Conservation (phyloP, 2,888 invertebrate genomes). For the Cryptops parisi region DNA sequence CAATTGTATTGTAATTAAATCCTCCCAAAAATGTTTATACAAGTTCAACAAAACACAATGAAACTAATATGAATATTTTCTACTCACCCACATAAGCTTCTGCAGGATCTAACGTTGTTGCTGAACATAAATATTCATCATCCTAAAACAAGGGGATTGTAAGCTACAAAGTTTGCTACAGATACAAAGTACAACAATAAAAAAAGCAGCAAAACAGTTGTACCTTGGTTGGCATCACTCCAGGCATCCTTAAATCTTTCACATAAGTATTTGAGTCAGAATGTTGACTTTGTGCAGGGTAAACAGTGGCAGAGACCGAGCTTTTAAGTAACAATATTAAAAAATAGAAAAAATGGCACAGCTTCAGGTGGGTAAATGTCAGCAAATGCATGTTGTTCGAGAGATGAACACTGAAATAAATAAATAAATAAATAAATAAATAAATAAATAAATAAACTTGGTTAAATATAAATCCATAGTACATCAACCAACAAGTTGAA, state of each 20-base stretch:
- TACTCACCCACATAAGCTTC: constrained; percentile 31
- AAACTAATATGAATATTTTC: neutral
- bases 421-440: neutral
- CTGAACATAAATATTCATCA: constrained; percentile 35
- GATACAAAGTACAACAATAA: no score
- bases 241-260: neutral
- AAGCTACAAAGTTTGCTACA: no score
- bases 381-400: neutral
- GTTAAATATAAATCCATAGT: no score
- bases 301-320: neutral
- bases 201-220: neutral
- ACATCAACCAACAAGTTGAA: no score
- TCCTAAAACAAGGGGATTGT: constrained; percentile 29
- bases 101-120: constrained; percentile 27
- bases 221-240: neutral
- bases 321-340: neutral
- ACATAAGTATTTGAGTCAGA: neutral
- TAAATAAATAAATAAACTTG: neutral
- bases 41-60: neutral
- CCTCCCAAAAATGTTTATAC: neutral
- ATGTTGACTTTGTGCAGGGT: neutral
- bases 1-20: neutral
- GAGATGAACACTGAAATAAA: neutral
- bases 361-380: neutral
- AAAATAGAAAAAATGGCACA: neutral